These are phyloP conservation scores for Etheostoma spectabile DNA, from an alignment of 2,113 vertebrate species.

Conservation along the genomic window DNA sequence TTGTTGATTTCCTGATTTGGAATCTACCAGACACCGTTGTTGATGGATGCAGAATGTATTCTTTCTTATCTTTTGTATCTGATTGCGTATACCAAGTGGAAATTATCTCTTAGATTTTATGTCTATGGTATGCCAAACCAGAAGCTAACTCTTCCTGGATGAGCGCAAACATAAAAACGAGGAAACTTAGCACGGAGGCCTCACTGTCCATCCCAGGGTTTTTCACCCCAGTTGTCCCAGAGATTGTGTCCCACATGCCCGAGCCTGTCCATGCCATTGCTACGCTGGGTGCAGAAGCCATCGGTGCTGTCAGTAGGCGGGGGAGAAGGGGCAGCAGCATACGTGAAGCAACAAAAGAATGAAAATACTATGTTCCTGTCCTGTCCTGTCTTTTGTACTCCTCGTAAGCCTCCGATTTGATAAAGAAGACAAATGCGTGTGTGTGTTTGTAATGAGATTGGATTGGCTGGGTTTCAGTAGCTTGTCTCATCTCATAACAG, in stretches of 20 bases:
- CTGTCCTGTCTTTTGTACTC: conserved; percentile 53
- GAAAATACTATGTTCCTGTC: conserved; percentile 65
- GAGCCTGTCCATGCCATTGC: conserved; percentile 45
- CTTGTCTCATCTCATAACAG: conserved; percentile 1
- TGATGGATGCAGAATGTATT: background rate
- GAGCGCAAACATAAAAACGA: background rate
- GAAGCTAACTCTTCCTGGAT: background rate
- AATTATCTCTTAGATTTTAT: background rate
- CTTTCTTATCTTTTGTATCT: background rate
- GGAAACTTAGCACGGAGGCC: background rate
- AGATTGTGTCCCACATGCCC: conserved; percentile 35
- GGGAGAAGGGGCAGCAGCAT: background rate
- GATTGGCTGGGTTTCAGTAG: conserved; percentile 3
- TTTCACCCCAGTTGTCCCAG: conserved; percentile 21
- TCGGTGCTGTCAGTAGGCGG: background rate
- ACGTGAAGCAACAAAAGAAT: conserved; percentile 41
- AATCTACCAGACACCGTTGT: background rate
- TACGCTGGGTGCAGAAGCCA: conserved; percentile 20
- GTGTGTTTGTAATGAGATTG: conserved; percentile 23
- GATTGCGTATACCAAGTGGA: background rate
- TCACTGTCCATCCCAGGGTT: background rate
- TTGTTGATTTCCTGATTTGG: background rate
- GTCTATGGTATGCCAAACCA: background rate
- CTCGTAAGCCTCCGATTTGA: background rate
- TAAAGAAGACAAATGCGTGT: background rate